Conservation (phyloP, 2,797 vertebrate species). For the Psittacula derbiana region DNA sequence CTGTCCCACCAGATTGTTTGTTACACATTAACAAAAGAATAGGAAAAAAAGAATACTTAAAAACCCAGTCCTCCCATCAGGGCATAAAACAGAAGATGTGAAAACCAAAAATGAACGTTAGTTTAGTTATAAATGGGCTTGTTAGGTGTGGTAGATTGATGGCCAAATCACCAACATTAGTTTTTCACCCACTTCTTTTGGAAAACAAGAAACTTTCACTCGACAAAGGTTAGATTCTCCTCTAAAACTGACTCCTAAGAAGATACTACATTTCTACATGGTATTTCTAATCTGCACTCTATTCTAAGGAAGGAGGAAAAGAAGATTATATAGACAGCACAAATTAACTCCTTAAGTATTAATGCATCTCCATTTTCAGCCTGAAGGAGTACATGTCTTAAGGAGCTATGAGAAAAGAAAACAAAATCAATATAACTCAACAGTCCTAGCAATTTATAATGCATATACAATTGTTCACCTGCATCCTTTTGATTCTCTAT, state of each 20-base stretch:
- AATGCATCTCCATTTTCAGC: slow-evolving; percentile 77
- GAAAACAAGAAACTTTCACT: slow-evolving; percentile 53
- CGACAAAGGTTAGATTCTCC: slow-evolving; percentile 32
- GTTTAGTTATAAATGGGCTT: slow-evolving; percentile 62
- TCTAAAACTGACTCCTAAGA: slow-evolving; percentile 49
- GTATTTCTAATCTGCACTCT: slow-evolving; percentile 31
- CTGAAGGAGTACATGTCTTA: slow-evolving; percentile 82
- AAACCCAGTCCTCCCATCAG: slow-evolving; percentile 67
- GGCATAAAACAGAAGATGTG: slow-evolving; percentile 73
- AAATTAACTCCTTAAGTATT: slow-evolving; percentile 88
- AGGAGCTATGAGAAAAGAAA: slow-evolving; percentile 79
- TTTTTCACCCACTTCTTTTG: slow-evolving; percentile 33
- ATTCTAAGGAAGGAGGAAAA: slow-evolving; percentile 49
- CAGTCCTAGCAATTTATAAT: slow-evolving; percentile 87
- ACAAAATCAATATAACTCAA: slow-evolving; percentile 79
- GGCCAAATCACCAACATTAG: slow-evolving; percentile 64
- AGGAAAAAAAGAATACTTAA: slow-evolving; percentile 32
- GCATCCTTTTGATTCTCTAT: slow-evolving; percentile 92
- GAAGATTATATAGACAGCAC: slow-evolving; percentile 81
- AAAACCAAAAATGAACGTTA: slow-evolving; percentile 72
- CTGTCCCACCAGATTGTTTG: slow-evolving; percentile 54
- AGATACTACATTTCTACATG: slow-evolving; percentile 11
- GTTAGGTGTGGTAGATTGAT: slow-evolving; percentile 54
- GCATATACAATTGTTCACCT: slow-evolving; percentile 96
- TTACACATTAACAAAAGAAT: slow-evolving; percentile 73